A percentile compares a stretch with the other conserved stretches of the same genome.
Conservation (phyloP, 1,140 invertebrate genomes). For the Elymnias hypermnestra region DNA sequence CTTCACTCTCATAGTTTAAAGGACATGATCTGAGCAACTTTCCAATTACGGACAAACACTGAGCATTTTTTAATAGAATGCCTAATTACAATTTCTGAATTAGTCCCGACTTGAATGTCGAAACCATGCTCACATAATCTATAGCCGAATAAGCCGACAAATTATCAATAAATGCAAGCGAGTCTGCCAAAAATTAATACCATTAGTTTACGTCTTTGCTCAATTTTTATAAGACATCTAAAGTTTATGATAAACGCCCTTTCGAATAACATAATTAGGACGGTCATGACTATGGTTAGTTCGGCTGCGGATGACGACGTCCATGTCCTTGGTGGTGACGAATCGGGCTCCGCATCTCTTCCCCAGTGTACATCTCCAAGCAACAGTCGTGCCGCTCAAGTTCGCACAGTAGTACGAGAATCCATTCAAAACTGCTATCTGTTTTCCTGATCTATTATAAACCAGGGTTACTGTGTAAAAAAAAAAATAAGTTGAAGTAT, state of each 20-base stretch:
- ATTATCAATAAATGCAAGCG: too few relatives aligned
- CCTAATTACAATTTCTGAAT: too few relatives aligned
- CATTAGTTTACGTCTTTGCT: too few relatives aligned
- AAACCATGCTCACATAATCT: too few relatives aligned
- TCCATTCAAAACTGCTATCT: constrained; percentile 23
- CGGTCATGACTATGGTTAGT: constrained; percentile 10
- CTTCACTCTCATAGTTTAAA: too few relatives aligned
- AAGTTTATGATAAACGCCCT: constrained; percentile 7
- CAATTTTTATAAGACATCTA: neutral
- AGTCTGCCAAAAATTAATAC: too few relatives aligned
- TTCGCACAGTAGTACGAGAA: constrained; percentile 28
- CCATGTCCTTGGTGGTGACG: constrained; percentile 2
- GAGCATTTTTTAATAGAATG: too few relatives aligned
- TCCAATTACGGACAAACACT: too few relatives aligned
- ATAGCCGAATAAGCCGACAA: too few relatives aligned
- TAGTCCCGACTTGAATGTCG: too few relatives aligned
- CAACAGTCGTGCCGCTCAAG: neutral
- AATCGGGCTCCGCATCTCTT: constrained; percentile 12
- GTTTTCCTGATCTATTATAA: constrained; percentile 26
- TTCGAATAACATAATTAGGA: constrained; percentile 1
- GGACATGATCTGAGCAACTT: too few relatives aligned
- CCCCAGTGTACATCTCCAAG: constrained; percentile 26
- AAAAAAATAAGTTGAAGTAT: neutral
- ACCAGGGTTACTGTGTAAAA: constrained; percentile 29
- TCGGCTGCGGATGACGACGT: neutral